These are phyloP conservation scores for Peribatodes rhomboidaria DNA, from an alignment of 2,888 invertebrate species.

Conservation along the genomic window DNA sequence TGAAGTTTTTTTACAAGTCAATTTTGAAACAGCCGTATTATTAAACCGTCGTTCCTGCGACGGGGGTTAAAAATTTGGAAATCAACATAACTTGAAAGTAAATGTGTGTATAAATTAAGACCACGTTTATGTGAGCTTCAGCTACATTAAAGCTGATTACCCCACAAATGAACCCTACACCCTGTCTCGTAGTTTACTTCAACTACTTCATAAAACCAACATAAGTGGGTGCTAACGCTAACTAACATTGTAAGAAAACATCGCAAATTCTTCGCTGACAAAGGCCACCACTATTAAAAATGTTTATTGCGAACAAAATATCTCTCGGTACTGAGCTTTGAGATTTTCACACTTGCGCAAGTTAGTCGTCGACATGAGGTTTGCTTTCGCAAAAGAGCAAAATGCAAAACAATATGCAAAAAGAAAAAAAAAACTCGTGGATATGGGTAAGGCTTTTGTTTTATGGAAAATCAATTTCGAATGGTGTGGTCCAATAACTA, in stretches of 20 bases:
- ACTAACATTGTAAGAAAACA: constrained; percentile 35
- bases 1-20: no score
- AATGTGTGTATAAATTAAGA: neutral
- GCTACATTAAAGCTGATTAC: neutral
- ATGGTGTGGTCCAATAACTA: no score
- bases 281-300: constrained; percentile 44
- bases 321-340: constrained; percentile 39
- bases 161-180: constrained; percentile 5
- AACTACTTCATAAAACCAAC: constrained; percentile 24
- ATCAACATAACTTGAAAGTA: no score
- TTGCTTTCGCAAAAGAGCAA: no score
- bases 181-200: constrained; percentile 10
- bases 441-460: no score
- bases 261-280: constrained; percentile 36
- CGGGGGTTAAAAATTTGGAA: no score
- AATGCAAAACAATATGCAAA: no score
- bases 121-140: neutral
- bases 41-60: no score
- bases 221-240: constrained; percentile 30
- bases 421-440: neutral
- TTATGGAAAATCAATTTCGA: no score
- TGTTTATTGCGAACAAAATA: constrained; percentile 49
- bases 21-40: no score
- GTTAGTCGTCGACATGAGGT: neutral
- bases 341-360: constrained; percentile 21